Percentiles rank a stretch among this genome's conserved stretches.
phyloP scores from a whole-genome alignment of 2,113 vertebrate genomes.

The Hemichromis elongatus region DNA sequence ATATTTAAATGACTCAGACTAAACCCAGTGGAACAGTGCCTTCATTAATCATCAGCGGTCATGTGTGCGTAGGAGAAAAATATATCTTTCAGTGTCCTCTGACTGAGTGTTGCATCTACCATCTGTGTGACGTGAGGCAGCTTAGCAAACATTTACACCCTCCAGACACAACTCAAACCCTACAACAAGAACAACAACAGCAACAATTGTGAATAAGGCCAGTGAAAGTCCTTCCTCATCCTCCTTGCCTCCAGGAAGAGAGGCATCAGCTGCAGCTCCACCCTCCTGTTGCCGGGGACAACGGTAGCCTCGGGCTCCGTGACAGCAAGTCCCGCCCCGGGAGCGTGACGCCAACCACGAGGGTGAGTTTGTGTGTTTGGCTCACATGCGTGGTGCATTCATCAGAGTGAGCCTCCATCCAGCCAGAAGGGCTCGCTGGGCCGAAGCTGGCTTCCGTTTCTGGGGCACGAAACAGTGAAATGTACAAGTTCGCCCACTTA shows the following conservation, averaged over 20 bases:
- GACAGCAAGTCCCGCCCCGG: constrained; percentile 82
- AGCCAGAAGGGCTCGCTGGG: constrained; percentile 16
- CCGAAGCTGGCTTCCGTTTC: not conserved
- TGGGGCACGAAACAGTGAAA: not conserved
- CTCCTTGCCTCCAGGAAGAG: constrained; percentile 81
- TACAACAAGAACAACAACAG: constrained; percentile 9
- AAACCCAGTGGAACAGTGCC: not conserved
- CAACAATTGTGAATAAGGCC: constrained; percentile 38
- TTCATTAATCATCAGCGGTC: not conserved
- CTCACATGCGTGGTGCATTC: not conserved
- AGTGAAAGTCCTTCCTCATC: constrained; percentile 43
- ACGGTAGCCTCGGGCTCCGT: constrained; percentile 78
- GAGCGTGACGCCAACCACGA: constrained; percentile 82
- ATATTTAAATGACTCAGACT: not conserved
- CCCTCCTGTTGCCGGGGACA: constrained; percentile 70
- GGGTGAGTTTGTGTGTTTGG: constrained; percentile 73
- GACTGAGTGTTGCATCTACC: constrained; percentile 1
- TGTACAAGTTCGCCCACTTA: not conserved
- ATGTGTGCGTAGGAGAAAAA: not conserved
- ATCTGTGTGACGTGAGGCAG: constrained; percentile 42
- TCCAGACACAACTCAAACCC: constrained; percentile 15
- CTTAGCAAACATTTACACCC: constrained; percentile 18
- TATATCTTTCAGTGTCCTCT: not conserved
- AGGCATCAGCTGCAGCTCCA: constrained; percentile 82
- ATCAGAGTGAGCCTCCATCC: not conserved